phyloP scores from a whole-genome alignment of 30 jellyfish, hydroid and myxozoan species.

The Nemopilema nomurai region DNA sequence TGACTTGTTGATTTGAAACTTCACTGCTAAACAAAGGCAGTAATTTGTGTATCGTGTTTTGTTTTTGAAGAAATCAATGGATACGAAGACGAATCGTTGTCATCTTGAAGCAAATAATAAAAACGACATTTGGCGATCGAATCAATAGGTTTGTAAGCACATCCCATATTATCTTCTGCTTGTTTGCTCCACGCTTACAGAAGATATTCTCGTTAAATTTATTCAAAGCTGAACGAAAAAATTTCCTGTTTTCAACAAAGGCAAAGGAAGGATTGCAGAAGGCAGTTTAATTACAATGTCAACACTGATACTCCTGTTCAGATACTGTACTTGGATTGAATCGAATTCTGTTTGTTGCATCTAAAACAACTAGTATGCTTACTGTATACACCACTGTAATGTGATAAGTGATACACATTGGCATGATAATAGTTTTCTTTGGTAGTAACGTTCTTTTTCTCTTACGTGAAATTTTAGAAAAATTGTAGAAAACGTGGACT shows the following conservation, averaged over 20 bases:
- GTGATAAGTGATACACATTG: too few relatives aligned
- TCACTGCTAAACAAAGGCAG: too few relatives aligned
- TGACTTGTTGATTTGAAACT: too few relatives aligned
- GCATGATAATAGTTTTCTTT: too few relatives aligned
- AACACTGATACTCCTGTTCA: too few relatives aligned
- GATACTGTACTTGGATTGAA: too few relatives aligned
- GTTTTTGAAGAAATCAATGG: slow-evolving; percentile 80
- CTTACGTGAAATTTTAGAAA: slow-evolving; percentile 61
- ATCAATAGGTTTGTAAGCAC: slow-evolving; percentile 70
- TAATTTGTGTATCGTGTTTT: neutral
- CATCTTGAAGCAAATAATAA: slow-evolving; percentile 81
- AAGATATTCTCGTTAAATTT: neutral
- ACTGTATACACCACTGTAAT: too few relatives aligned
- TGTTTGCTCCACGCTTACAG: too few relatives aligned
- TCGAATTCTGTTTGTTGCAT: too few relatives aligned
- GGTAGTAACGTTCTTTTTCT: too few relatives aligned
- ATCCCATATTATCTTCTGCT: neutral
- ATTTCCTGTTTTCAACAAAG: too few relatives aligned
- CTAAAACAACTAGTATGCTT: too few relatives aligned
- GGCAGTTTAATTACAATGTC: neutral
- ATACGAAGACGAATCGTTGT: slow-evolving; percentile 89
- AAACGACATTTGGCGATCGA: slow-evolving; percentile 92
- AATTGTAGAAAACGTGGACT: slow-evolving; percentile 90
- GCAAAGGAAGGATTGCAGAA: neutral
- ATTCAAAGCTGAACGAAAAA: neutral